Base-by-base conservation (phyloP, 1,140 invertebrate species). In the Tribolium castaneum region DNA sequence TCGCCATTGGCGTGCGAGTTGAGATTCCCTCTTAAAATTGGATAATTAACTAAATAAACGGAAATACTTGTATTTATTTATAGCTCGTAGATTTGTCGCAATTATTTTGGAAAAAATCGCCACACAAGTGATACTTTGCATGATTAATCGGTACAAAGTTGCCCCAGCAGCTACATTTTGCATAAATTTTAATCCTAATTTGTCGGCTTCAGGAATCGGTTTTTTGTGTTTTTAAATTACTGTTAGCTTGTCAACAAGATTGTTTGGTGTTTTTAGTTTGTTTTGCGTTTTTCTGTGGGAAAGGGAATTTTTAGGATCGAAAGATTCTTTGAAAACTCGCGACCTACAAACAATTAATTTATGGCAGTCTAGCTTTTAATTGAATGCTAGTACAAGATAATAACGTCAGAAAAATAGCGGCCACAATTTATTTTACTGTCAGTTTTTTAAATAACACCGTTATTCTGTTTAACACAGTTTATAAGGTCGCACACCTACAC, bases 151-250 rank as follows among this genome's bases (percentile, higher is more conserved):
- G 5, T 10, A 25, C 54, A 22, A 59, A 25, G 14, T n/a, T 19
- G 13, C 13, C 19, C 16, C 30, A 1, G 22, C 54, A 59, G 54
- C 12, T 16, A 56, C 16, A 16, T 59, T 59, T 59, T 22, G 54
- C 54, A 59, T 59, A 59, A 19, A 59, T 59, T 59, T 59, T 25
- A 22, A 59, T 59, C 2, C 6, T 59, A 59, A 59, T 30, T 22
- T 14, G 16, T 56, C 14, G 52, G 12, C 16, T 12, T 9, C 7
- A n/a, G 22, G n/a, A 25, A 25, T 59, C 25, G 5, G 7, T 59
- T 59, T 59, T 59, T 59, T 25, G 7, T 30, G 19, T 19, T 59
- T 56, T 22, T 30, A 59, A 59, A 56, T 56, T 56, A 16, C 52
- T 6, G 16, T 56, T 14, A 9, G 16, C 5, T 10, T 22, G 54